Base-by-base conservation (phyloP, 2,888 invertebrate species). In the Lasiommata megera region DNA sequence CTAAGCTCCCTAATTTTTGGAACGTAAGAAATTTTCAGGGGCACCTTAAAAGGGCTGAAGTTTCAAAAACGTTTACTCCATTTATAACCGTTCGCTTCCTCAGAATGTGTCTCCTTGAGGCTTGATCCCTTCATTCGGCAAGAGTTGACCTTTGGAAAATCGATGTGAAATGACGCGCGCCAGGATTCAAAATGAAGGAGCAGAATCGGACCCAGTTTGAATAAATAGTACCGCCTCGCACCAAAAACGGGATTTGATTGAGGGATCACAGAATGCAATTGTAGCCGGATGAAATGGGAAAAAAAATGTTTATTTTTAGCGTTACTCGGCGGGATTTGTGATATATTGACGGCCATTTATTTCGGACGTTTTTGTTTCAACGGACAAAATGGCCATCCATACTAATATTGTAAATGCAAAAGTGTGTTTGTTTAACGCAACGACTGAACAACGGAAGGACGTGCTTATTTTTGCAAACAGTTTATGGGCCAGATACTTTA, bases 241-340 rank as follows among this genome's bases (percentile, higher is more conserved):
- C 56, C 54, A 54, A 64, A 47, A 64, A 58, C 61, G 62, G 54
- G 61, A 61, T 60, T 66, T 61, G 64, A 66, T 66, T 58, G 56
- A 61, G 60, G 64, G 64, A 60, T 60, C 56, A 60, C 59, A 58
- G 57, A 41, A 54, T 62, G 57, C 64, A 62, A 61, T 64, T 58
- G 53, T 57, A 62, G 48, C 56, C 63, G 47, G 47, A 63, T 56
- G 54, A 50, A 58, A 62, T 54, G 37, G 52, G 54, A 48, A 66
- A 61, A n/a, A 63, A 59, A 60, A 62, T 60, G 60, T 63, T 64
- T 64, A 64, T 64, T 60, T 60, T 61, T 38, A 55, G 59, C 50
- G 59, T 46, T 56, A 60, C 61, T 60, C 58, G 55, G 38, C 56
- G 51, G 36, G 54, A 43, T 57, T 57, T 54, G 53, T 57, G 56